A percentile compares a stretch with the other conserved stretches of the same genome.
Evolutionary conservation across 2,888 invertebrate species (phyloP).

Genomic region (Chaetoderma sp.): DNA sequence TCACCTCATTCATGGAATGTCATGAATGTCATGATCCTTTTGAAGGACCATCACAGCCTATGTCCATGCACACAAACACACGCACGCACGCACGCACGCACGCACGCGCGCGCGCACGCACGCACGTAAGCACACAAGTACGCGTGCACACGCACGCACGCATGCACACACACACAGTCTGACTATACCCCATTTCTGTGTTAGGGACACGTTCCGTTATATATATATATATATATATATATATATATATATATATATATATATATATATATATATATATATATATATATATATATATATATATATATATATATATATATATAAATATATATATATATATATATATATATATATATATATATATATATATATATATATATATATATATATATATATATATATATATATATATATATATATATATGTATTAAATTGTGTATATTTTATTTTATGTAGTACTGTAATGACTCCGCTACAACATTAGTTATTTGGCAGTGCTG

Average conservation of each 20-base stretch:
- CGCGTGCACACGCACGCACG: neutral
- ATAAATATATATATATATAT: neutral
- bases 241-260: slow-evolving; percentile 9
- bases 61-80: neutral
- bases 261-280: neutral
- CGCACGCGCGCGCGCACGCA: neutral
- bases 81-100: neutral
- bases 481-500: too few relatives aligned
- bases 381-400: slow-evolving; percentile 7
- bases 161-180: neutral
- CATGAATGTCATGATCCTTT: too few relatives aligned
- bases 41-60: too few relatives aligned
- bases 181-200: too few relatives aligned
- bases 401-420: neutral
- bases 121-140: neutral
- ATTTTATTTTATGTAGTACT: too few relatives aligned
- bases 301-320: neutral
- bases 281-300: neutral
- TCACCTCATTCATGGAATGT: too few relatives aligned
- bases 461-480: too few relatives aligned
- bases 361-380: neutral
- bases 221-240: slow-evolving; percentile 6
- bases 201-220: neutral
- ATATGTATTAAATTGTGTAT: too few relatives aligned
- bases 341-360: neutral